Conservation (phyloP, 2,888 invertebrate genomes). For the Terebella lapidaria region DNA sequence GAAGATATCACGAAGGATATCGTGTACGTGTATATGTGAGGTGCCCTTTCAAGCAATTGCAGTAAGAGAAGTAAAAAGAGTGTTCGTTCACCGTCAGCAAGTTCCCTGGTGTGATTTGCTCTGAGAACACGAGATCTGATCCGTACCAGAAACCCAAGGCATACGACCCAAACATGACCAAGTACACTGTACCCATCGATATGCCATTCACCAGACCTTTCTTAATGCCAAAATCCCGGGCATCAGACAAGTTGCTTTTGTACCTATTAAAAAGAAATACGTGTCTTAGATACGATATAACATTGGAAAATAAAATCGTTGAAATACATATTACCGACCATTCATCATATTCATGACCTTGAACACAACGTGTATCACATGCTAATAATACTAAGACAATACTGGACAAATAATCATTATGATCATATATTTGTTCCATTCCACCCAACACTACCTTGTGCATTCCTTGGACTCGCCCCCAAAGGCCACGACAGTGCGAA, state of each 20-base stretch:
- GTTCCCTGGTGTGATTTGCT: constrained; percentile 34
- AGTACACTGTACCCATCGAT: constrained; percentile 45
- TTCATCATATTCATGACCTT: no score
- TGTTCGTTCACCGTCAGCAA: no score
- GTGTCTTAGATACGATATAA: no score
- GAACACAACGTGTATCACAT: neutral
- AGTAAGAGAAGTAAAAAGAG: no score
- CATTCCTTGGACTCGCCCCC: constrained; percentile 33
- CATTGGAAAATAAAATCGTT: no score
- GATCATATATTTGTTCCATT: neutral
- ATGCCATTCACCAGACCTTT: constrained; percentile 33
- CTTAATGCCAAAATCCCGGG: constrained; percentile 47
- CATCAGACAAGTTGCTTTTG: constrained; percentile 34
- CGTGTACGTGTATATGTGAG: no score
- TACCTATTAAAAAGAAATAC: constrained; percentile 12
- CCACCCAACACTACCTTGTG: constrained; percentile 19
- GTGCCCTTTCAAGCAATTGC: no score
- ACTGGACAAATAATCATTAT: neutral
- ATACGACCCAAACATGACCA: constrained; percentile 51
- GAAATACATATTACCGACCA: no score
- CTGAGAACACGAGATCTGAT: constrained; percentile 36
- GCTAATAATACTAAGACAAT: neutral
- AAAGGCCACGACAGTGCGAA: constrained; percentile 38
- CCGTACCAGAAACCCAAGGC: constrained; percentile 53
- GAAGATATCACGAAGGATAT: no score